Base-by-base conservation (phyloP, 1,140 invertebrate genomes). In the Neodiprion virginianus region DNA sequence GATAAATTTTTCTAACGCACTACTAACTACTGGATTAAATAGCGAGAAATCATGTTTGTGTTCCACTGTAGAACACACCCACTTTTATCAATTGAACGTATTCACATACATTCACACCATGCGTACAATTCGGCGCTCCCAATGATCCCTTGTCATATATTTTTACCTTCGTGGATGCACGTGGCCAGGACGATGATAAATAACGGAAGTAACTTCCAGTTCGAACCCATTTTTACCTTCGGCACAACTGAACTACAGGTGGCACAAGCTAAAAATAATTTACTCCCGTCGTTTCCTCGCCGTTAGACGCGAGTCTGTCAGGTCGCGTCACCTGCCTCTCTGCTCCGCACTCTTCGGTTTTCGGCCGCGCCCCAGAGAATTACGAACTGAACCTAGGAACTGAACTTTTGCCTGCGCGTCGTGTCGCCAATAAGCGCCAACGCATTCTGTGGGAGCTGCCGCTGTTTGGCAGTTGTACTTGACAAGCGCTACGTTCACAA, bases 141-240 rank as follows among this genome's bases (percentile, higher is more conserved):
- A 40, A 40, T 40, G 28, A 40, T 40, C 5, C 28, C 2, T 40
- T 40, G 28, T 1, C 28, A 40, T 40, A 5, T 1, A 40, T 40
- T 61, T 12, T 61, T 61, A 61, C 53, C 53, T 61, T 61, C 53
- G 53, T 61, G 53, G 11, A 61, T 61, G 53, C 53, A 61, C 53
- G 53, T 61, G 53, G 53, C 53, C n/a, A 61, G 53, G 11, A 61
- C 53, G 53, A 61, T 61, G 11, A 61, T 12, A 12, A 61, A 8
- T 61, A 61, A 12, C 53, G 4, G 53, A n/a, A 11, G 8, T n/a
- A 61, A 61, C 28, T 40, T 40, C 53, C 53, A 61, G 53, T 11
- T n/a, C 53, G 53, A 61, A 61, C n/a, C n/a, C 53, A 61, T 61
- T n/a, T 61, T 61, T 1, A 61, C 1, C 11, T 61, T 40, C 28